Percentiles rank a stretch among this genome's conserved stretches.
These are phyloP conservation scores for Trochalopteron elliotii DNA, from an alignment of 2,113 vertebrate genomes.

Conservation along the genomic window DNA sequence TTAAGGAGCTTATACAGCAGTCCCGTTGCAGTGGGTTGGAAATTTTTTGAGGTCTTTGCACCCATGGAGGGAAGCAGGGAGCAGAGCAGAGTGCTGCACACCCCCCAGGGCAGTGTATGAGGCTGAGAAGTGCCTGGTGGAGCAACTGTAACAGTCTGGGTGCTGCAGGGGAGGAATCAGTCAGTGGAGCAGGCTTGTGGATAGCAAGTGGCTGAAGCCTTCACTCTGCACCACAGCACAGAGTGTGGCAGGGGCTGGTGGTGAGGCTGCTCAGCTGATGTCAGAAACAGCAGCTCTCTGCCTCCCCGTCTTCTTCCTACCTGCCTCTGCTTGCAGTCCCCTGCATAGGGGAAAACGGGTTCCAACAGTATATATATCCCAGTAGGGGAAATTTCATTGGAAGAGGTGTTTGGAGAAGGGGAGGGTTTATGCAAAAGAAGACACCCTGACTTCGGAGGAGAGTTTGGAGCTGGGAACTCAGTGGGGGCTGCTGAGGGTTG, in stretches of 20 bases:
- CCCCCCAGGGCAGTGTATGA: not conserved
- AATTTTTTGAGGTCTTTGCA: not conserved
- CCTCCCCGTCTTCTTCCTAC: not conserved
- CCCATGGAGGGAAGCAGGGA: not conserved
- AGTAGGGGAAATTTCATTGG: not conserved
- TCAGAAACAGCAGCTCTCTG: slow-evolving; percentile 2
- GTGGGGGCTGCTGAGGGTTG: not conserved
- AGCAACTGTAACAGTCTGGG: rapidly evolving
- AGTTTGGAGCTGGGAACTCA: not conserved
- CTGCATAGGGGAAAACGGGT: not conserved
- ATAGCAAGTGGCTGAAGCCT: not conserved
- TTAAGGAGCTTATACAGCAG: not conserved
- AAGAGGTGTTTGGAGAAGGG: not conserved
- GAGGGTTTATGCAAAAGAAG: not conserved
- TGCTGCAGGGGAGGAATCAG: too few relatives aligned
- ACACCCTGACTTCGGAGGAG: not conserved
- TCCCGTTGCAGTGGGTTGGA: not conserved
- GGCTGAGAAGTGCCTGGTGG: not conserved
- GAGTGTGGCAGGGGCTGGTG: not conserved
- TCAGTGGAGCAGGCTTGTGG: rapidly evolving
- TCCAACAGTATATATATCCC: not conserved
- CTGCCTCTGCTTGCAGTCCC: not conserved
- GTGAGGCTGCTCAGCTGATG: not conserved
- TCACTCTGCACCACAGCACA: not conserved
- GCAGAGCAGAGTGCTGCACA: not conserved